phyloP scores from a whole-genome alignment of 1,140 invertebrate genomes.

The Medauroidea extradentata region DNA sequence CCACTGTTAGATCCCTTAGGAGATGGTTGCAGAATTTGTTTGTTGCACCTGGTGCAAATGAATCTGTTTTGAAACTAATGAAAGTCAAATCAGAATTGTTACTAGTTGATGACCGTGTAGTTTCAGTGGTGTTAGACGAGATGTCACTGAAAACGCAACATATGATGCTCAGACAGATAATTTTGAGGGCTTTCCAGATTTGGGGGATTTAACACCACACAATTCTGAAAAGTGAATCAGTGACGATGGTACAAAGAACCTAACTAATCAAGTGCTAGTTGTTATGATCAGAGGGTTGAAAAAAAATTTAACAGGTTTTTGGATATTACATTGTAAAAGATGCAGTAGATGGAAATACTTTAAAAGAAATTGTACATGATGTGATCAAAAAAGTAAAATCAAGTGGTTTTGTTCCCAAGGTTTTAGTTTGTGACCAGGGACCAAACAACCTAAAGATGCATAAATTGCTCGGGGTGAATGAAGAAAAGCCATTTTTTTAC shows the following conservation, averaged over 20 bases:
- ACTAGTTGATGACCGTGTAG: background rate
- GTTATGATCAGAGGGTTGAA: conserved; percentile 1
- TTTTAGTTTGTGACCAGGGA: conserved; percentile 5
- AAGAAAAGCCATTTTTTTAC: background rate
- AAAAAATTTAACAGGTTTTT: too few relatives aligned
- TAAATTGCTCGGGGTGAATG: background rate
- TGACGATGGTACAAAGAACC: background rate
- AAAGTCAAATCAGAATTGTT: background rate
- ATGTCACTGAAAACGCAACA: conserved; percentile 1
- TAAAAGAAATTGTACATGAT: background rate
- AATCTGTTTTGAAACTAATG: background rate
- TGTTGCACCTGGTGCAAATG: background rate
- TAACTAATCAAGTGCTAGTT: background rate
- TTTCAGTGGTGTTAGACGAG: background rate
- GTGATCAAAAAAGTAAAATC: background rate
- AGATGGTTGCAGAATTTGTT: background rate
- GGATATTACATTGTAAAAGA: background rate
- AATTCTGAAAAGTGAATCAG: background rate
- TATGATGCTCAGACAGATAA: background rate
- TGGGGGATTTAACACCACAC: background rate
- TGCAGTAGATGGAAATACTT: background rate
- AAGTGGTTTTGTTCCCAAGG: background rate
- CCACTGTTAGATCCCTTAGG: conserved; percentile 2
- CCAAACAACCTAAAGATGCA: background rate
- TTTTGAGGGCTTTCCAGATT: background rate